Evolutionary conservation across 2,113 vertebrate genomes (phyloP).

Genomic region (Tamias sibiricus): DNA sequence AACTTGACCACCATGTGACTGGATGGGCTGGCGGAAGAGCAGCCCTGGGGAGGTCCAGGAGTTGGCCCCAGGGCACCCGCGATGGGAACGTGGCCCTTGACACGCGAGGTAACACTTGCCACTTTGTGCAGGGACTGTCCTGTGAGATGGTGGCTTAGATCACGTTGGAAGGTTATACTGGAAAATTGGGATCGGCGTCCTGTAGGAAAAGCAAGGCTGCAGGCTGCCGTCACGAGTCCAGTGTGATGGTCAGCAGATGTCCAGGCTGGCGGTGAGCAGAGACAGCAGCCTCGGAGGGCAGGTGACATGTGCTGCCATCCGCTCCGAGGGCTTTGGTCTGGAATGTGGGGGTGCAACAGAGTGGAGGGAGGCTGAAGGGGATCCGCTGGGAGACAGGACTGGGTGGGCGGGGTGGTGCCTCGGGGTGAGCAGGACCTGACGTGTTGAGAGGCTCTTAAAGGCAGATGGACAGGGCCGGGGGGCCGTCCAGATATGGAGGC

Average conservation of each 20-base stretch:
- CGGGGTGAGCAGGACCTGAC: background rate
- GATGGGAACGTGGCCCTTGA: background rate
- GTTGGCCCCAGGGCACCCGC: background rate
- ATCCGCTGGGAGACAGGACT: background rate
- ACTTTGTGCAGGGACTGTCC: background rate
- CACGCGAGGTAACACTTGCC: background rate
- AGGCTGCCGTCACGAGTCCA: fast-evolving
- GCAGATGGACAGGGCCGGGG: background rate
- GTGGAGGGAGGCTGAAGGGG: background rate
- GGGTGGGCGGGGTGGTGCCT: background rate
- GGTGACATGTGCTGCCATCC: background rate
- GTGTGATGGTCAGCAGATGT: no score
- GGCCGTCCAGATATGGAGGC: background rate
- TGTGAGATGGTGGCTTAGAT: background rate
- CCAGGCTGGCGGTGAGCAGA: background rate
- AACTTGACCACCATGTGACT: background rate
- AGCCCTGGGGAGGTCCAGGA: no score
- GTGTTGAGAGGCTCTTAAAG: background rate
- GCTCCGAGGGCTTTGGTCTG: background rate
- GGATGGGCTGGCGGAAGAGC: background rate
- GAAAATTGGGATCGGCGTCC: background rate
- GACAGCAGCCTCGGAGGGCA: background rate
- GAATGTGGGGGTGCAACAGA: background rate
- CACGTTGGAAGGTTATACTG: background rate
- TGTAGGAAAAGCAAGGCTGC: background rate